Percentiles rank a stretch among this genome's conserved stretches.
These are phyloP conservation scores for Mellilla xanthometata DNA, from an alignment of 2,888 invertebrate species.

Conservation along the genomic window DNA sequence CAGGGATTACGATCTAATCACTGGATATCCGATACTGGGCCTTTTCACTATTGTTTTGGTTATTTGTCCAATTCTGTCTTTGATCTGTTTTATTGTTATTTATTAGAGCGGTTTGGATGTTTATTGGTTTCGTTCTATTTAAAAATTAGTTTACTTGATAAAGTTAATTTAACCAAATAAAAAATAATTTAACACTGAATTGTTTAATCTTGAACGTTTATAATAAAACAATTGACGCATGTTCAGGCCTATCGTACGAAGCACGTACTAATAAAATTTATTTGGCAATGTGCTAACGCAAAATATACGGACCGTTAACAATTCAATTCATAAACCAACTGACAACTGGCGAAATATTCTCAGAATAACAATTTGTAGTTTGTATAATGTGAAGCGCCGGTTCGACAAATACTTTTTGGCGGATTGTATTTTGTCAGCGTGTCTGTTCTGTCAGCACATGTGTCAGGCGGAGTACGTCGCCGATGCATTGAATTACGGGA, in stretches of 20 bases:
- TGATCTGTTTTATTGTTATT: not conserved
- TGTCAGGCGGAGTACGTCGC: constrained; percentile 32
- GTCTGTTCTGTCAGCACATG: constrained; percentile 27
- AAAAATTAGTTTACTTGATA: too few species aligned
- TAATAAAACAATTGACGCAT: too few species aligned
- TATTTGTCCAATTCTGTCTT: constrained; percentile 13
- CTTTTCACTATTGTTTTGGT: constrained; percentile 24
- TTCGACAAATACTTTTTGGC: constrained; percentile 22
- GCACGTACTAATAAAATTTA: too few species aligned
- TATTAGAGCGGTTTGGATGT: too few species aligned
- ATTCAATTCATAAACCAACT: constrained; percentile 46
- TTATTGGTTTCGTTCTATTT: too few species aligned
- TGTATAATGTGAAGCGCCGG: constrained; percentile 18
- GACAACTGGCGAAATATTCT: constrained; percentile 36
- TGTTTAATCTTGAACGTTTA: too few species aligned
- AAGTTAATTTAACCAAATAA: too few species aligned
- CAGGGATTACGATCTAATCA: constrained; percentile 46
- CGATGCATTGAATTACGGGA: constrained; percentile 74
- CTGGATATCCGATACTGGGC: constrained; percentile 41
- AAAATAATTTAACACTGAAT: too few species aligned
- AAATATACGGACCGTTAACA: constrained; percentile 3
- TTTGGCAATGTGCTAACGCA: too few species aligned
- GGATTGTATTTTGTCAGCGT: constrained; percentile 25
- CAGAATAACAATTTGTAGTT: constrained; percentile 36
- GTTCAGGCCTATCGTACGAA: too few species aligned